Base-by-base conservation (phyloP, 2,113 vertebrate genomes). In the Chaenocephalus aceratus region DNA sequence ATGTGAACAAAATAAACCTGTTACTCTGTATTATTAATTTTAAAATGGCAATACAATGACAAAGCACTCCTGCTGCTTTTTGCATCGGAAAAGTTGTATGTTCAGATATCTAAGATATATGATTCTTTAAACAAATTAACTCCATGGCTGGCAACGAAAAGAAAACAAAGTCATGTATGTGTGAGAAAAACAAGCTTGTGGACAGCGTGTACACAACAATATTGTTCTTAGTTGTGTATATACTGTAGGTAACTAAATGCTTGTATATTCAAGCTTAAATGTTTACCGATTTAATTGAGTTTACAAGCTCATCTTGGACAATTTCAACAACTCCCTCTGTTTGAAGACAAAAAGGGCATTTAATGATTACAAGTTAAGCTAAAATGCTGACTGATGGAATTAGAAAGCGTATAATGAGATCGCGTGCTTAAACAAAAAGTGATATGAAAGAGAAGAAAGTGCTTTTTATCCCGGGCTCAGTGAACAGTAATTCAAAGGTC, bases 1-100 rank as follows among this genome's bases (percentile, higher is more conserved):
- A 82, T 59, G 68, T 69, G 53, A 57, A 60, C 48, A 72, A 79
- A 85, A 84, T 80, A 85, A 89, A 80, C 57, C 57, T 75, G 69
- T 54, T 78, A 81, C 72, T 64, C 54, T 54, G 18, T 66, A 6
- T 57, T 54, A 34, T 44, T 9, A 46, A 54, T 41, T 41, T 41
- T 41, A 6, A 21, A 6, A 3, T 63, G 21, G 45, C 23, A 16
- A 3, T 10, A 63, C 18, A 75, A 52, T 34, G 15, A n/a, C 21
- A 67, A 68, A 68, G 30, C 4, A 66, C 67, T 78, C 6, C 48
- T 8, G 7, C 2, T 45, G 14, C 18, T 67, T 62, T 59, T 75
- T 58, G 66, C 23, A 36, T 51, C 2, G 16, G 41, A 15, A 5
- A 79, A 10, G 2, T 30, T 58, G 1, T 23, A 23, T 41, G 0